These are phyloP conservation scores for Clarias magur DNA, from an alignment of 2,113 vertebrate species.

Conservation along the genomic window DNA sequence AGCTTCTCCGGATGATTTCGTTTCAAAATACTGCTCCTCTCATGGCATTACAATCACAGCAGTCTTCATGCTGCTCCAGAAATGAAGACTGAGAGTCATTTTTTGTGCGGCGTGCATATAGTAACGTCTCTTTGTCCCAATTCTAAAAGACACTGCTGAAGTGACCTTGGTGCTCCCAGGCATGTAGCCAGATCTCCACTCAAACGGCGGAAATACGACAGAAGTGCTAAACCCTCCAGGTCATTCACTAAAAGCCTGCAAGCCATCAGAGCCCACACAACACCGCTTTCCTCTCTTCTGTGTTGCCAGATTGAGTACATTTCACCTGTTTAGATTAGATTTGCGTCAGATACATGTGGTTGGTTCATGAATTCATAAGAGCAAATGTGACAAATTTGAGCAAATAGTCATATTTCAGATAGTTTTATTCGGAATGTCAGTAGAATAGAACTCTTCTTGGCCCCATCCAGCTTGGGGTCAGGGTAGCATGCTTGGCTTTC, in stretches of 20 bases:
- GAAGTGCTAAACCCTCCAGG: constrained; percentile 25
- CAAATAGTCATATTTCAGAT: not conserved
- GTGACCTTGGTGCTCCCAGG: constrained; percentile 21
- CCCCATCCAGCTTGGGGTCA: not conserved
- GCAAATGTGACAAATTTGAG: not conserved
- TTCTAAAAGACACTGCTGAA: constrained; percentile 1
- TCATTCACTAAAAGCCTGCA: constrained; percentile 40
- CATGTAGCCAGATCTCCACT: constrained; percentile 37
- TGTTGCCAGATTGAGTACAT: not conserved
- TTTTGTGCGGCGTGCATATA: not conserved
- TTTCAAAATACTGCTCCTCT: not conserved
- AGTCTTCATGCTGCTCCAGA: not conserved
- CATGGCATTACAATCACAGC: not conserved
- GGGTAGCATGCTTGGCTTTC: not conserved
- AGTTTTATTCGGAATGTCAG: not conserved
- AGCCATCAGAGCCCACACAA: constrained; percentile 12
- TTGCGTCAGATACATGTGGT: not conserved
- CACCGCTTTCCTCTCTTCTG: constrained; percentile 46
- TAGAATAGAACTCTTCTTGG: not conserved
- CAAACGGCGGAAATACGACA: constrained; percentile 46
- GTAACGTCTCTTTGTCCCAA: constrained; percentile 4
- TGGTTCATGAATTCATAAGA: not conserved
- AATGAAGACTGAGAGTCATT: not conserved
- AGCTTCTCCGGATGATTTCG: not conserved
- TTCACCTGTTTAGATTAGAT: not conserved